A percentile compares a stretch with the other conserved stretches of the same genome.
Evolutionary conservation across 2,797 vertebrate species (phyloP).

Genomic region (Rhinella marina): DNA sequence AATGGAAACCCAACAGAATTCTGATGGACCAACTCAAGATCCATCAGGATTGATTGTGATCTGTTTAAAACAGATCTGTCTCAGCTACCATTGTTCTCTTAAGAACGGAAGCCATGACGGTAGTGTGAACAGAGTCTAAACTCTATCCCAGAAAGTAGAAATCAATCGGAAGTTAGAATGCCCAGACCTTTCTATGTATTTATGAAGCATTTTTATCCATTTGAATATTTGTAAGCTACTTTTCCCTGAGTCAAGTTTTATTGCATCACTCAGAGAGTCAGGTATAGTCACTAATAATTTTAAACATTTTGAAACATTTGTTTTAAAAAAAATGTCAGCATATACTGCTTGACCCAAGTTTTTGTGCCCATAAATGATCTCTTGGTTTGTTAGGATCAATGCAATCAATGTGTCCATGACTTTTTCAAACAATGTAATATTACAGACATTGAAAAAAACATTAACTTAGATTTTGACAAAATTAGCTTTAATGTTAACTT

Average conservation of each 20-base stretch:
- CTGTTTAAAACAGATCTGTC: not conserved
- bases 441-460: not conserved
- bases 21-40: not conserved
- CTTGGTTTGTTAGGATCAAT: not conserved
- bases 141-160: not conserved
- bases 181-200: conserved; percentile 1
- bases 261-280: conserved; percentile 34
- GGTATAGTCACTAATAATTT: conserved; percentile 2
- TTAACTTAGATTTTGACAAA: not conserved
- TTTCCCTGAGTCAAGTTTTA: conserved; percentile 36
- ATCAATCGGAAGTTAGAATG: not conserved
- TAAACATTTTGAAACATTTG: not conserved
- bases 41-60: not conserved
- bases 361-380: not conserved
- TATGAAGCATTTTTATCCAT: not conserved
- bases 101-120: not conserved
- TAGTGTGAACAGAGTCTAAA: not conserved
- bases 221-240: not conserved
- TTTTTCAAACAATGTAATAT: not conserved
- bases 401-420: not conserved
- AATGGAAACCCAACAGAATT: not conserved
- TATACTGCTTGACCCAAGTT: conserved; percentile 26
- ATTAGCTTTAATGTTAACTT: not conserved
- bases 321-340: not conserved
- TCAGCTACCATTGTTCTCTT: not conserved